Conservation (phyloP, 2,113 vertebrate species). For the Oceanodroma tethys region DNA sequence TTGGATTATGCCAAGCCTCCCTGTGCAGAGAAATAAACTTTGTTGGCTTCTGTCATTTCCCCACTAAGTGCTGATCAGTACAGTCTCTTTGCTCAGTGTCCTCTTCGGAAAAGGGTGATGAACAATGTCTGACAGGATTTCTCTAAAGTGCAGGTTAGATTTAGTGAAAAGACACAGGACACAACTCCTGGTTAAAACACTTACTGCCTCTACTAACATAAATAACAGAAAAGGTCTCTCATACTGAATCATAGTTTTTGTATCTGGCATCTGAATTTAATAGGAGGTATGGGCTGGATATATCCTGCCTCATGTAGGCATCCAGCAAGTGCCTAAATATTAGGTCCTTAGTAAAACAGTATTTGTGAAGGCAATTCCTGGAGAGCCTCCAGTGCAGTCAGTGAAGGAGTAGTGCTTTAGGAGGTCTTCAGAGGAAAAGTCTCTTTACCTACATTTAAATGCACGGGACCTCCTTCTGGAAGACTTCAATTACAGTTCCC, state of each 20-base stretch:
- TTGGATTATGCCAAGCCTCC: background rate
- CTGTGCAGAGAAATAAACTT: background rate
- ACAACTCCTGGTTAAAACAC: background rate
- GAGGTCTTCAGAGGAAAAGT: background rate
- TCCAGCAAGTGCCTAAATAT: background rate
- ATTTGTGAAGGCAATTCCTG: background rate
- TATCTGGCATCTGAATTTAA: background rate
- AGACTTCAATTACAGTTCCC: background rate
- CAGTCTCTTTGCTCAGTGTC: background rate
- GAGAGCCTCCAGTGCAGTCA: background rate
- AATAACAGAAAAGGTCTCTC: background rate
- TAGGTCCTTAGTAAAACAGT: background rate
- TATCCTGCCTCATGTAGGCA: background rate
- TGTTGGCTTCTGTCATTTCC: background rate
- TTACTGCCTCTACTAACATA: background rate
- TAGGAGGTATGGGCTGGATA: background rate
- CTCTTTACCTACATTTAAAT: background rate
- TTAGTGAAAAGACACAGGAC: background rate
- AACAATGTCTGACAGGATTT: background rate
- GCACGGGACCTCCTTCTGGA: background rate
- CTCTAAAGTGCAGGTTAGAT: background rate
- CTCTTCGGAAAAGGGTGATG: background rate
- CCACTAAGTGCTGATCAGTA: background rate
- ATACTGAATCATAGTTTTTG: background rate
- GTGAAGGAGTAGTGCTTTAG: background rate